Base-by-base conservation (phyloP, 2,888 invertebrate species). In the Boloria euphrosyne region DNA sequence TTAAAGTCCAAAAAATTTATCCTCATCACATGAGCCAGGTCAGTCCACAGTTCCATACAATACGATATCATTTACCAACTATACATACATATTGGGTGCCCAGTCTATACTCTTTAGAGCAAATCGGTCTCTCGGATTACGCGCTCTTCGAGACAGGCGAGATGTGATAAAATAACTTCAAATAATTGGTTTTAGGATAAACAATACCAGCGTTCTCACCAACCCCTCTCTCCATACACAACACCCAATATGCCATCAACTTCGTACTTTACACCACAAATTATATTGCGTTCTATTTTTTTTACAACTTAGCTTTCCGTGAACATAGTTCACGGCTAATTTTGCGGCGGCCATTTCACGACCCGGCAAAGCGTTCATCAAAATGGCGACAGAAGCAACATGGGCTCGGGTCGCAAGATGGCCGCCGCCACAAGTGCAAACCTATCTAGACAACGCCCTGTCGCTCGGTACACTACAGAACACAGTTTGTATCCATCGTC, bases 381-480 rank as follows among this genome's bases (percentile, higher is more conserved):
- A 38, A 38, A 38, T 38, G 31, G 31, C 31, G 31, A 38, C 31
- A 7, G 67, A 66, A 64, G 68, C 71, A 64, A 50, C 55, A 60
- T 68, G 57, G 70, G 62, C 51, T n/a, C 62, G 65, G 61, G 63
- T 66, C 73, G 69, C 74, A 59, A 73, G 50, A 73, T 64, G 72
- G 74, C 78, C 75, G 74, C 75, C 72, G 77, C 78, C 73, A 69
- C 77, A 72, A 76, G 77, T 82, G 84, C 87, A 83, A 81, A 82
- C 86, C 87, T 90, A 89, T 86, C 88, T 89, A 89, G 78, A 82
- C 84, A 84, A 80, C 86, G 84, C 86, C 87, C 87, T 86, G 85
- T 88, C 87, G 78, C 83, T 85, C 87, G 84, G 85, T 89, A 90
- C 89, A 77, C 90, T 90, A 90, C 89, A 85, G 90, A 90, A 90